A percentile compares a stretch with the other conserved stretches of the same genome.
Evolutionary conservation across 2,797 vertebrate genomes (phyloP).

Genomic region (Tragelaphus oryx): DNA sequence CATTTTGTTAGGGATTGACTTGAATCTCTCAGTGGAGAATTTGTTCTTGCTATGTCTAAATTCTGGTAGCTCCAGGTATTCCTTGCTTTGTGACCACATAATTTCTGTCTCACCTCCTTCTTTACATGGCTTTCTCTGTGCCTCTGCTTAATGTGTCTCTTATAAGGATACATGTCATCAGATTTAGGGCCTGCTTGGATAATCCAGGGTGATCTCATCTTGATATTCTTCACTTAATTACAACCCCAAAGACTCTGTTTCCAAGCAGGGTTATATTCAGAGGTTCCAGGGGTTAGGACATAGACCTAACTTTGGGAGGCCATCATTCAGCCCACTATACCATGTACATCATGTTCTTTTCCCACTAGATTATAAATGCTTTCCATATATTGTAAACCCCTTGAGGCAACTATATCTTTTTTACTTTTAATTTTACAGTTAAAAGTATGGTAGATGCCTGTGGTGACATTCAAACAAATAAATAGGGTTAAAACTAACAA

Average conservation of each 20-base stretch:
- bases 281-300: not conserved
- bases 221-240: not conserved
- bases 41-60: not conserved
- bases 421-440: not conserved
- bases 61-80: not conserved
- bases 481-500: not conserved
- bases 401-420: not conserved
- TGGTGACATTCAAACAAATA: not conserved
- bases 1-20: not conserved
- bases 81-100: not conserved
- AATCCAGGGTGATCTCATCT: not conserved
- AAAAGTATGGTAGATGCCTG: not conserved
- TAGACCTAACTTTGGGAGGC: not conserved
- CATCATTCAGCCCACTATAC: not conserved
- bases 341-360: not conserved
- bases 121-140: not conserved
- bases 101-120: not conserved
- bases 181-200: not conserved
- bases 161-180: not conserved
- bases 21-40: not conserved
- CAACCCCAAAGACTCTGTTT: not conserved
- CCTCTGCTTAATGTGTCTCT: not conserved
- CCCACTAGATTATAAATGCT: not conserved
- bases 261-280: not conserved
- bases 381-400: not conserved